Conservation (phyloP, 2,888 invertebrate species). For the Amiota mariae region DNA sequence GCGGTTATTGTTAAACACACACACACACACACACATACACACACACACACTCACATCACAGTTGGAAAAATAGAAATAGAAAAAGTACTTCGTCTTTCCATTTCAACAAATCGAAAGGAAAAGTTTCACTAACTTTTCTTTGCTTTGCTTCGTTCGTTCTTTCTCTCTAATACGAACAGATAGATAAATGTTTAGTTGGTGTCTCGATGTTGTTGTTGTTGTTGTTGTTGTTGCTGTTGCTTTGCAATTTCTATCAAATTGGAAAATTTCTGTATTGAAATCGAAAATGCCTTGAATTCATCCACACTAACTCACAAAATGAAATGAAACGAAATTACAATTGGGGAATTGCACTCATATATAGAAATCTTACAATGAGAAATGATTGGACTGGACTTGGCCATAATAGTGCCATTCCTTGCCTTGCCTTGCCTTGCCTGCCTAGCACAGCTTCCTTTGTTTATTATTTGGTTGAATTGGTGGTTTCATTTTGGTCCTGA, state of each 20-base stretch:
- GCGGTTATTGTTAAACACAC: conserved; percentile 17
- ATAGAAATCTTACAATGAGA: conserved; percentile 22
- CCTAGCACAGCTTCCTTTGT: conserved; percentile 26
- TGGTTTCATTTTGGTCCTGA: conserved; percentile 32
- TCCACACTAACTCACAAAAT: too few species aligned
- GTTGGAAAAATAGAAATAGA: neutral
- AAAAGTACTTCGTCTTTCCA: neutral
- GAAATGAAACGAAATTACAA: conserved; percentile 25
- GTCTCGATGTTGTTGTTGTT: conserved; percentile 61
- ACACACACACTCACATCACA: neutral
- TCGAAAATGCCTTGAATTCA: conserved; percentile 57
- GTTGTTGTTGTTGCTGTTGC: conserved; percentile 60
- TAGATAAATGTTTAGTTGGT: conserved; percentile 45
- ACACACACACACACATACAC: neutral
- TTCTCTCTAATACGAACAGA: neutral
- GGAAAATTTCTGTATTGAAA: conserved; percentile 53
- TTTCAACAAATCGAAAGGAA: conserved; percentile 51
- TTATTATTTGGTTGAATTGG: conserved; percentile 37
- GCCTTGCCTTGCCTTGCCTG: neutral
- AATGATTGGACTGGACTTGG: neutral
- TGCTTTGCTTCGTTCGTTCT: conserved; percentile 16
- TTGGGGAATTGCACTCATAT: conserved; percentile 36
- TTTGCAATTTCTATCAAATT: conserved; percentile 16
- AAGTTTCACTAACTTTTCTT: conserved; percentile 49
- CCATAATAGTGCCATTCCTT: neutral